Evolutionary conservation across 2,888 invertebrate species (phyloP), one percentile per base, ranked within the genome.

Genomic region (Andrena dorsata): DNA sequence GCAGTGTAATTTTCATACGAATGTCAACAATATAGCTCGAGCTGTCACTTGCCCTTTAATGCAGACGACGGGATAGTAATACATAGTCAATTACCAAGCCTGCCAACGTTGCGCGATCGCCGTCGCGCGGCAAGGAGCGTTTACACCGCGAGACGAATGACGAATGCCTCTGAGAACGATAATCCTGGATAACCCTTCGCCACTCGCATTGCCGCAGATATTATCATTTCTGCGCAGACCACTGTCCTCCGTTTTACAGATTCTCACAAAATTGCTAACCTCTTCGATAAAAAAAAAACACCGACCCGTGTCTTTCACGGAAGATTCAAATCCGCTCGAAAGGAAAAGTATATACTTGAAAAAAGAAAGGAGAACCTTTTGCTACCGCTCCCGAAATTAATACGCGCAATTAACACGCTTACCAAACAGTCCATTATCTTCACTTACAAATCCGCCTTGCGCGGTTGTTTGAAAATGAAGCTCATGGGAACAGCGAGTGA

Each of bases 41-140:
- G 77, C 88, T 88, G 88, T 88, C 88, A 86, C 86, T 89, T 84
- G 84, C 82, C 81, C 79, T 80, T 84, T 78, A 80, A 87, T 89
- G 88, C 88, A 88, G 89, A 89, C 88, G 88, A 89, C 89, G 86
- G 61, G 66, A 81, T 74, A 76, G 82, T 82, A 76, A 82, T 84
- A 79, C 76, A 86, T 80, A 72, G 72, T 51, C 83, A 80, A 76
- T 76, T 76, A 69, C 16, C 85, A 86, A 81, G 80, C 47, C 41
- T 76, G 61, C 86, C 83, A 86, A 86, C 85, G 7, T 76, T n/a
- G 61, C 16, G 23, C 23, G 32, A 53, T 28, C 13, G 5, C 16
- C 16, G 35, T 56, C n/a, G n/a, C 16, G 6, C 35, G 7, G 4
- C 16, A 78, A 75, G 82, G 66, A 16, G 82, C 78, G 72, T 82